phyloP scores from a whole-genome alignment of 2,888 invertebrate genomes.

The Synanthedon tipuliformis region DNA sequence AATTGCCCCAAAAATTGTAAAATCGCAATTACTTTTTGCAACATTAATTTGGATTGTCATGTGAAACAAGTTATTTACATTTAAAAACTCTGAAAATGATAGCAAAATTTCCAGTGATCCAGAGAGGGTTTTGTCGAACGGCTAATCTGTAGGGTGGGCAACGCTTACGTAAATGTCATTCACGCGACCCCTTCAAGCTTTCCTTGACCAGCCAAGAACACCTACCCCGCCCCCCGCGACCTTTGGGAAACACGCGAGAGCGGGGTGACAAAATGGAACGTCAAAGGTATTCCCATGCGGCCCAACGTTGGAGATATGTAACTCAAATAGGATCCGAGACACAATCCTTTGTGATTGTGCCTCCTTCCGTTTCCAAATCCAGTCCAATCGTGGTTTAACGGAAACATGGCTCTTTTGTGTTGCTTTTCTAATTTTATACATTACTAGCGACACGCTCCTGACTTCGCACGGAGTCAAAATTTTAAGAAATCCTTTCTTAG shows the following conservation, averaged over 20 bases:
- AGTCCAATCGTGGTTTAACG: conserved; percentile 20
- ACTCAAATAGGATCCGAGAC: conserved; percentile 33
- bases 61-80: no score
- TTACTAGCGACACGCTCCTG: no score
- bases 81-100: no score
- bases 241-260: conserved; percentile 8
- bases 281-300: conserved; percentile 16
- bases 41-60: no score
- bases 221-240: conserved; percentile 15
- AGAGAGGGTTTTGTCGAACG: conserved; percentile 16
- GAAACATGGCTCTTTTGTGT: conserved; percentile 16
- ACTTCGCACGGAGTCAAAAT: no score
- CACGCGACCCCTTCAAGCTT: conserved; percentile 44
- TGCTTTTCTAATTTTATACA: conserved; percentile 13
- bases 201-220: conserved; percentile 19
- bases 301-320: conserved; percentile 9
- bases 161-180: conserved; percentile 57
- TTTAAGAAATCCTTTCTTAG: no score
- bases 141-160: conserved; percentile 51
- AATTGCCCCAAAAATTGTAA: no score
- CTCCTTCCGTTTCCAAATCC: conserved; percentile 42
- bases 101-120: no score
- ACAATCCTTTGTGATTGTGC: conserved; percentile 44
- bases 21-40: no score
- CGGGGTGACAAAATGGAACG: conserved; percentile 11